phyloP scores from a whole-genome alignment of 2,888 invertebrate species.

The Nezara viridula region DNA sequence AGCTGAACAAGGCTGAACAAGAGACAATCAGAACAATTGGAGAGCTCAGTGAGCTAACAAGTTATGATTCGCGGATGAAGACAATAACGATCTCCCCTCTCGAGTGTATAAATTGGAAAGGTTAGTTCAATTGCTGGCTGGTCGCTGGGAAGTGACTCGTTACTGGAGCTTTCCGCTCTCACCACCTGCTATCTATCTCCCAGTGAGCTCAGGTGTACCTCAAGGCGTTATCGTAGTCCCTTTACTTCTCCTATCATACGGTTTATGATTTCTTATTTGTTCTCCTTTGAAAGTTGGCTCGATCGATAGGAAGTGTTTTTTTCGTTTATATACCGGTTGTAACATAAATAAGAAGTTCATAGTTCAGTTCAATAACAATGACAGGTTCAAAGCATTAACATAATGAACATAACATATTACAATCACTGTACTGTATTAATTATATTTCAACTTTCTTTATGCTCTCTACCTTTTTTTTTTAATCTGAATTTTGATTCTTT shows the following conservation, averaged over 20 bases:
- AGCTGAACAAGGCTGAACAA: conserved; percentile 39
- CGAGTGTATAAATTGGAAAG: conserved; percentile 64
- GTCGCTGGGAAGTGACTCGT: conserved; percentile 56
- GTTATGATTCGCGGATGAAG: conserved; percentile 60
- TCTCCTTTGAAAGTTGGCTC: not conserved
- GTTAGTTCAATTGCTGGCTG: conserved; percentile 63
- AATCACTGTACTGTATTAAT: no score
- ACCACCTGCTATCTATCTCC: conserved; percentile 39
- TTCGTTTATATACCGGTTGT: not conserved
- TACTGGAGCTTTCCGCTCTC: conserved; percentile 58
- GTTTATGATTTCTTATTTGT: not conserved
- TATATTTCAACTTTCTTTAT: no score
- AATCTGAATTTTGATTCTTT: no score
- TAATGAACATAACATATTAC: no score
- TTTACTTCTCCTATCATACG: not conserved
- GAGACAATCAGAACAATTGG: conserved; percentile 58
- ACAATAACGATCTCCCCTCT: conserved; percentile 56
- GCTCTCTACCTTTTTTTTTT: no score
- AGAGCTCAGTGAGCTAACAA: conserved; percentile 54
- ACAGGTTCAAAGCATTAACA: no score
- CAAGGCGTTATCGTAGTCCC: not conserved
- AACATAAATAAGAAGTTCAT: not conserved
- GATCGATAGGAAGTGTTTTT: not conserved
- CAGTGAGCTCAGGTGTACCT: not conserved
- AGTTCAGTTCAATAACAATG: not conserved